phyloP scores from a whole-genome alignment of 2,797 vertebrate genomes.

The Hoplostethus atlanticus region DNA sequence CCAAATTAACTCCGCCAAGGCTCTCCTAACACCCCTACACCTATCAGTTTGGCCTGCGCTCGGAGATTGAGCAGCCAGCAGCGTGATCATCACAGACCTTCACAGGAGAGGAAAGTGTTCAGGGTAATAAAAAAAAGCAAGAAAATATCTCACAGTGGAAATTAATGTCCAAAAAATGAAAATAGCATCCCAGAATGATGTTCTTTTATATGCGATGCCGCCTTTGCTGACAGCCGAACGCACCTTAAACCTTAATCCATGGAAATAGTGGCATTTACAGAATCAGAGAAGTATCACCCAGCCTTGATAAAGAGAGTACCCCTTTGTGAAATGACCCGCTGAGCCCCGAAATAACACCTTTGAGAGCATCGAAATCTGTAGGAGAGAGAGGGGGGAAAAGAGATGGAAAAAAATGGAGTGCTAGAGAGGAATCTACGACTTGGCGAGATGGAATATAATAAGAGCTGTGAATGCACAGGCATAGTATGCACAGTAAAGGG shows the following conservation, averaged over 20 bases:
- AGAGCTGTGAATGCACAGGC: conserved; percentile 12
- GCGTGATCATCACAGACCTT: conserved; percentile 27
- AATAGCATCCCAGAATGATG: too few relatives aligned
- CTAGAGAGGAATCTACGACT: conserved; percentile 9
- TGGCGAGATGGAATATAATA: background rate
- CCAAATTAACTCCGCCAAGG: conserved; percentile 74
- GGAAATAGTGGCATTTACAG: conserved; percentile 34
- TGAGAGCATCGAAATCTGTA: conserved; percentile 3
- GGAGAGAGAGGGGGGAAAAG: background rate
- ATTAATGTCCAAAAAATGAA: background rate
- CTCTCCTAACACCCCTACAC: conserved; percentile 69
- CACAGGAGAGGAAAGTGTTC: conserved; percentile 32
- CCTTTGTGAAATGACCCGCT: conserved; percentile 25
- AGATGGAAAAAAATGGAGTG: conserved; percentile 23
- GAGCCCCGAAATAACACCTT: conserved; percentile 10
- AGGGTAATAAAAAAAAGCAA: conserved; percentile 21
- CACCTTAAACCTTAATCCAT: conserved; percentile 2
- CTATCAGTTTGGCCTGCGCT: conserved; percentile 68
- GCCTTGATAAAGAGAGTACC: conserved; percentile 3
- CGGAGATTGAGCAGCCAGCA: conserved; percentile 28
- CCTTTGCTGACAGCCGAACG: too few relatives aligned
- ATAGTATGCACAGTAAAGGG: conserved; percentile 9
- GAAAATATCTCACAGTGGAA: background rate
- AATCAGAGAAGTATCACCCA: conserved; percentile 33
- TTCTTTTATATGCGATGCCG: too few relatives aligned